A percentile compares a stretch with the other conserved stretches of the same genome.
phyloP scores from a whole-genome alignment of 2,888 invertebrate species.

The Norana najaformis region DNA sequence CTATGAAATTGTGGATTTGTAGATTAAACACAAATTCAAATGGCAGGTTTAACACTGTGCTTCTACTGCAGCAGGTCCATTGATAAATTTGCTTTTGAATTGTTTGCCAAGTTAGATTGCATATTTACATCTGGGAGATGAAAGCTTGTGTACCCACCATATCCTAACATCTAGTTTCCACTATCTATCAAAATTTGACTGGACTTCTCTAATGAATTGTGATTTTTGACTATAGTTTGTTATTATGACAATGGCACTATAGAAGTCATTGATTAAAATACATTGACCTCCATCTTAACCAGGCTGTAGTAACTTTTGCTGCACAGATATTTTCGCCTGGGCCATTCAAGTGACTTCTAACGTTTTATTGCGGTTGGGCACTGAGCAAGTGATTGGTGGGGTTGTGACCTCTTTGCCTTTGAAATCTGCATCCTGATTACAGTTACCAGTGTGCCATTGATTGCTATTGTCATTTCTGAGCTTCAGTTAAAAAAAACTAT shows the following conservation, averaged over 20 bases:
- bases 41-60: background rate
- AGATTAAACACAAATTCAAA: background rate
- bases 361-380: background rate
- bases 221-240: background rate
- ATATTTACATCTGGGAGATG: background rate
- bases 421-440: background rate
- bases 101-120: background rate
- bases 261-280: background rate
- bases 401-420: background rate
- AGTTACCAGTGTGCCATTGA: background rate
- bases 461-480: background rate
- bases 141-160: background rate
- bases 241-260: background rate
- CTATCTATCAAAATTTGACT: background rate
- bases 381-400: background rate
- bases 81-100: background rate
- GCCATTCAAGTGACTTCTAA: background rate
- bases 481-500: background rate
- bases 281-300: background rate
- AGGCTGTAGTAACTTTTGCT: background rate
- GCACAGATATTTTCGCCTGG: background rate
- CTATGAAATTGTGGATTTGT: background rate
- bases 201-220: background rate
- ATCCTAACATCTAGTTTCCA: background rate
- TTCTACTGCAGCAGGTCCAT: background rate